Percentiles rank a stretch among this genome's conserved stretches.
Conservation (phyloP, 2,888 invertebrate species). For the Epicampocera succincta region DNA sequence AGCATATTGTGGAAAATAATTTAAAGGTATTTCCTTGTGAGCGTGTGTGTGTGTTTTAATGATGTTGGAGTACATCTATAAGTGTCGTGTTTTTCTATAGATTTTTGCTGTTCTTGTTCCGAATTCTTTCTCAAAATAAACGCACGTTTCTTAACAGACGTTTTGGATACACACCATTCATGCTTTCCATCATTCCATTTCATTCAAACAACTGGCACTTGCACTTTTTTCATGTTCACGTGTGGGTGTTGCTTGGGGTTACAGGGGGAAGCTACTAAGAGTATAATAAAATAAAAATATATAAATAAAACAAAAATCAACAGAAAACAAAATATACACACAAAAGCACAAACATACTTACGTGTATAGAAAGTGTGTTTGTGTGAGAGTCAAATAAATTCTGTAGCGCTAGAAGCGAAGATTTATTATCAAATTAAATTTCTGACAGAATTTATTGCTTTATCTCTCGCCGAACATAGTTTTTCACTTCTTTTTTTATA, state of each 20-base stretch:
- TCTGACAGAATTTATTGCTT: conserved; percentile 83
- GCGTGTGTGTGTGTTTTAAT: conserved; percentile 4
- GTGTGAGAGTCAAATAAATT: conserved; percentile 80
- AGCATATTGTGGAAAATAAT: conserved; percentile 45
- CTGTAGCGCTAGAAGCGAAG: conserved; percentile 82
- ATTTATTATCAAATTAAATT: conserved; percentile 83
- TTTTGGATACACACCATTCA: conserved; percentile 43
- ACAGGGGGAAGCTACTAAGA: conserved; percentile 47
- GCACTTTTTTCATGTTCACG: conserved; percentile 37
- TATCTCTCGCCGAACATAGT: conserved; percentile 81
- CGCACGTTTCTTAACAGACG: conserved; percentile 75
- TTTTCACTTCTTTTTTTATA: conserved; percentile 78
- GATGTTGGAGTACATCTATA: conserved; percentile 74
- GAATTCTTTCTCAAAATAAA: conserved; percentile 77
- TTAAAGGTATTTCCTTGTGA: conserved; percentile 51
- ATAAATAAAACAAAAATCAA: conserved; percentile 60
- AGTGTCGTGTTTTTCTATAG: conserved; percentile 77
- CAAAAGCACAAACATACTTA: conserved; percentile 46
- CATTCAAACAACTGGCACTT: conserved; percentile 51
- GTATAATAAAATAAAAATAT: conserved; percentile 63
- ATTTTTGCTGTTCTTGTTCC: conserved; percentile 15
- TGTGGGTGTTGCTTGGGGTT: conserved; percentile 59
- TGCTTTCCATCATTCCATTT: conserved; percentile 50
- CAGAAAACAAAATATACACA: conserved; percentile 32
- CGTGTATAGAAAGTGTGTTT: conserved; percentile 62